Conservation (phyloP, 1,140 invertebrate genomes). For the Drosophila suzukii region DNA sequence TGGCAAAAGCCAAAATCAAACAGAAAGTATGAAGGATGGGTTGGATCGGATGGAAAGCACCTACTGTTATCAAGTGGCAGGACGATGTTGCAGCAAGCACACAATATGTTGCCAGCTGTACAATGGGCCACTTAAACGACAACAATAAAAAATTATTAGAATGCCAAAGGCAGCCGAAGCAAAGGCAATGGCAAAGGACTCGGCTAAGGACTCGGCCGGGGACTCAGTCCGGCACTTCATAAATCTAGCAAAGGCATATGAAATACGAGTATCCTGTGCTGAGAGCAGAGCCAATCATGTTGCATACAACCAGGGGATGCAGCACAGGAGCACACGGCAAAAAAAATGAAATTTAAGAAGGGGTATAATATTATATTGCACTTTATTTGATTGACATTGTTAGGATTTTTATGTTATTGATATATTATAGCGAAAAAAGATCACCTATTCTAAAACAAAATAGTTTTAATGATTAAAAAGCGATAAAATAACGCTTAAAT, state of each 20-base stretch:
- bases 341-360: neutral
- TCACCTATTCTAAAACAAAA: neutral
- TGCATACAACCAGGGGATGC: slow-evolving; percentile 48
- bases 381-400: no score
- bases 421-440: no score
- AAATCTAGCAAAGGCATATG: slow-evolving; percentile 76
- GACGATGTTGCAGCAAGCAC: slow-evolving; percentile 42
- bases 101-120: slow-evolving; percentile 79
- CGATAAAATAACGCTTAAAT: neutral
- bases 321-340: slow-evolving; percentile 11
- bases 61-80: slow-evolving; percentile 47
- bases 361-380: no score
- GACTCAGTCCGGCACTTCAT: slow-evolving; percentile 60
- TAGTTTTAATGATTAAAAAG: neutral
- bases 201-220: slow-evolving; percentile 39
- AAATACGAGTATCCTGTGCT: slow-evolving; percentile 78
- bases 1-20: slow-evolving; percentile 16
- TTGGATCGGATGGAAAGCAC: slow-evolving; percentile 10
- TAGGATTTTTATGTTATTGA: no score
- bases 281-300: slow-evolving; percentile 73
- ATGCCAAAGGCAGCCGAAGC: slow-evolving; percentile 62
- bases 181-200: slow-evolving; percentile 28
- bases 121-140: slow-evolving; percentile 78
- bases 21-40: slow-evolving; percentile 10
- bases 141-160: slow-evolving; percentile 82